Conservation (phyloP, 1,140 invertebrate genomes). For the Antheraea pernyi region DNA sequence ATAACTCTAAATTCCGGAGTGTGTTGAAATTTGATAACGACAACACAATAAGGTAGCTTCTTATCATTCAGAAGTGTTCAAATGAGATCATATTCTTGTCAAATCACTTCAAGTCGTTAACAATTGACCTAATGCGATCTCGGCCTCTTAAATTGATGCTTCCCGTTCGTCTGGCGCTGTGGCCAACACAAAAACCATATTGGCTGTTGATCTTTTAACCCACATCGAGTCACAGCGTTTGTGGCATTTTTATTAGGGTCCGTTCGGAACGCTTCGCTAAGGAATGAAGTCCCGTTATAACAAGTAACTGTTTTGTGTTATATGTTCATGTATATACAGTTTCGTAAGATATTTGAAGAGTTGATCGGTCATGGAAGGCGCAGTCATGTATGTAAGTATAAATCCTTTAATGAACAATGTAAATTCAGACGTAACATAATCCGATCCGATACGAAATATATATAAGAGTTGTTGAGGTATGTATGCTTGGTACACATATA, state of each 20-base stretch:
- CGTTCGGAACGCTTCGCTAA: neutral
- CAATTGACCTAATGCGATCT: constrained; percentile 1
- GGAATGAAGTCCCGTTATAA: neutral
- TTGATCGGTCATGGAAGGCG: too few species aligned
- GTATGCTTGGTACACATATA: too few species aligned
- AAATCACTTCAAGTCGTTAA: neutral
- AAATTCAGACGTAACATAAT: too few species aligned
- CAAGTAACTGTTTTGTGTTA: neutral
- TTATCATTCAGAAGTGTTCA: neutral
- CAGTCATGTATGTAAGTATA: too few species aligned
- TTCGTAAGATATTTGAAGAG: too few species aligned
- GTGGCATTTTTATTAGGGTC: neutral
- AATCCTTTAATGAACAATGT: too few species aligned
- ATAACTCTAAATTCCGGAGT: neutral
- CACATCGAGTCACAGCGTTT: neutral
- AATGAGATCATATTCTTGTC: constrained; percentile 1
- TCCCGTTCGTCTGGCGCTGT: constrained; percentile 1
- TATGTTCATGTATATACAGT: too few species aligned
- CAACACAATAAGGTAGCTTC: neutral
- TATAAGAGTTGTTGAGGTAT: too few species aligned
- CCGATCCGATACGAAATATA: too few species aligned
- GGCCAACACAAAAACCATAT: neutral
- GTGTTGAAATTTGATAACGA: neutral
- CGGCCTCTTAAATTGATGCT: constrained; percentile 1
- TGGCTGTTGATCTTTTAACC: constrained; percentile 4